These are phyloP conservation scores for Palythoa grandis DNA, from an alignment of 92 coral and sea anemone genomes.

Conservation along the genomic window DNA sequence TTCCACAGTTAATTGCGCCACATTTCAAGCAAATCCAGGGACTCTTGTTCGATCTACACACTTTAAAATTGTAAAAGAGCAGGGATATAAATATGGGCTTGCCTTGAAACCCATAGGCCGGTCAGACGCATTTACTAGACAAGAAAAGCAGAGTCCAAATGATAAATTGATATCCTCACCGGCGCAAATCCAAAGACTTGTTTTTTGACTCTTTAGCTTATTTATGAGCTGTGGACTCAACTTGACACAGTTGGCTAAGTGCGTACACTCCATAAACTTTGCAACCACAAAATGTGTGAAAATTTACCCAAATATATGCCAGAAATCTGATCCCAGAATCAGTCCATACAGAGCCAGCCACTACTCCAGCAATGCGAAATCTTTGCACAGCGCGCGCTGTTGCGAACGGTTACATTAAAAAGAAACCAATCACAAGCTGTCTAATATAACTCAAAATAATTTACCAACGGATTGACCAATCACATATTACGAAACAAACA, in stretches of 20 bases:
- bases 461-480: constrained; percentile 19
- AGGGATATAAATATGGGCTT: background rate
- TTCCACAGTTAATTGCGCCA: constrained; percentile 91
- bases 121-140: constrained; percentile 3
- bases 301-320: constrained; percentile 48
- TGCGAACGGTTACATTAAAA: constrained; percentile 80
- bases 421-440: constrained; percentile 75
- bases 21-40: constrained; percentile 97
- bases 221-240: constrained; percentile 83
- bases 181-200: constrained; percentile 87
- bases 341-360: constrained; percentile 61
- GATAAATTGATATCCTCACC: constrained; percentile 56
- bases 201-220: constrained; percentile 78
- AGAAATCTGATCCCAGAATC: constrained; percentile 53
- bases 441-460: constrained; percentile 20
- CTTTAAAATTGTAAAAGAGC: constrained; percentile 55
- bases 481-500: constrained; percentile 13
- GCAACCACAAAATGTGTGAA: constrained; percentile 40
- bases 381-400: constrained; percentile 75
- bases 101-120: constrained; percentile 16
- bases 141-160: background rate
- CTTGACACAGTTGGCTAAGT: constrained; percentile 86
- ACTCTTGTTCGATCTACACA: constrained; percentile 92
- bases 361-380: constrained; percentile 64
- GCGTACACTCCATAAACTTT: constrained; percentile 93